Conservation (phyloP, 2,113 vertebrate species). For the Apus apus region DNA sequence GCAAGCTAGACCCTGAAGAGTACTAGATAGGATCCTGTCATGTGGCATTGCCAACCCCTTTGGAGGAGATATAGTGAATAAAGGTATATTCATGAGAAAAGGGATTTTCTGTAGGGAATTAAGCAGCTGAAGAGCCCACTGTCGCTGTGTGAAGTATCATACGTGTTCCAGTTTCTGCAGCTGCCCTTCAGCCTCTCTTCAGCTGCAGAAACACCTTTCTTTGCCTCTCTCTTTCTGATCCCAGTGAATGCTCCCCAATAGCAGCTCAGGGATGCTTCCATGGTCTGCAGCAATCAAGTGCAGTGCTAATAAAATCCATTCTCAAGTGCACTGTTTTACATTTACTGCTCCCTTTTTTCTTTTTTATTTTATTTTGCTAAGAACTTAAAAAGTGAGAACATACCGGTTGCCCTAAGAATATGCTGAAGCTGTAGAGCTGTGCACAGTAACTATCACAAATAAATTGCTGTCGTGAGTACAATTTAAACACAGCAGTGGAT, state of each 20-base stretch:
- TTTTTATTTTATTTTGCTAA: background rate
- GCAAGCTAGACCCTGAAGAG: constrained; percentile 17
- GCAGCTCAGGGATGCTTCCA: background rate
- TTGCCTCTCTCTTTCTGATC: background rate
- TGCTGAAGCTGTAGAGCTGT: background rate
- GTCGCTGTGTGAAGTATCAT: background rate
- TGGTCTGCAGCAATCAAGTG: background rate
- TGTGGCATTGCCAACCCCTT: background rate
- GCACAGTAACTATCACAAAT: background rate
- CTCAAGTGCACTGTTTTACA: background rate
- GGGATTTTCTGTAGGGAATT: background rate
- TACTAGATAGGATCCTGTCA: constrained; percentile 14
- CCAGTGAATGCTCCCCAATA: background rate
- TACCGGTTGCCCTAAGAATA: background rate
- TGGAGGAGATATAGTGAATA: background rate
- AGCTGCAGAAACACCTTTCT: background rate
- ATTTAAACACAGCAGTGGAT: background rate
- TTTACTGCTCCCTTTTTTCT: background rate
- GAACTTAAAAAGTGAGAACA: background rate
- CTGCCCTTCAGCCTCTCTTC: background rate
- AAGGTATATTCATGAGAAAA: constrained; percentile 4
- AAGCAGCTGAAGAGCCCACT: constrained; percentile 16
- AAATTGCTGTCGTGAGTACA: background rate
- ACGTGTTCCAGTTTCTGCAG: background rate
- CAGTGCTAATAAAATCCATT: background rate